Evolutionary conservation across 2,888 invertebrate species (phyloP).

Genomic region (Sclerodermus sp.): DNA sequence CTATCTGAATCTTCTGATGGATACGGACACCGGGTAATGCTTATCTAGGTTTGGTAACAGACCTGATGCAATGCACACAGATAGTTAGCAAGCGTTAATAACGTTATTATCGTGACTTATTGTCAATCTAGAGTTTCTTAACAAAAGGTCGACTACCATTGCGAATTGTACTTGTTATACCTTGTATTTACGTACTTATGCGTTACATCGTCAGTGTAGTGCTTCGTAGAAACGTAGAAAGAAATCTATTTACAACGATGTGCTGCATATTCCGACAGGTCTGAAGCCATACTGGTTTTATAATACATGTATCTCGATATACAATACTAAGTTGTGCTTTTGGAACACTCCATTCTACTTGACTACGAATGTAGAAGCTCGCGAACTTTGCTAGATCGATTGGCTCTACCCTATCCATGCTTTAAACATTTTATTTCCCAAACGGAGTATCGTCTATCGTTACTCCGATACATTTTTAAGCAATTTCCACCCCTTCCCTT

Average conservation of each 20-base stretch:
- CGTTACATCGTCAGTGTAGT: not conserved
- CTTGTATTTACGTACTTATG: not conserved
- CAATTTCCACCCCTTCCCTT: not conserved
- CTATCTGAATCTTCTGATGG: conserved; percentile 19
- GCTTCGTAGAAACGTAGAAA: conserved; percentile 1
- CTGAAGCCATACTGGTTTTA: conserved; percentile 1
- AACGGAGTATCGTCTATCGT: not conserved
- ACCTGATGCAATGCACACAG: conserved; percentile 17
- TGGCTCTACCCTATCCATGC: not conserved
- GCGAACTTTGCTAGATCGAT: not conserved
- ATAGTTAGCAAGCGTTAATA: conserved; percentile 10
- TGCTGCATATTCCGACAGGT: conserved; percentile 19
- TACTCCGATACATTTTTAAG: not conserved
- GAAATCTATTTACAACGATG: conserved; percentile 29
- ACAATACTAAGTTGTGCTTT: conserved; percentile 35
- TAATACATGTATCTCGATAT: conserved; percentile 12
- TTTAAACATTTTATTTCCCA: not conserved
- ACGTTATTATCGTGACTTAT: conserved; percentile 1
- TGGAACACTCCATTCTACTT: conserved; percentile 35
- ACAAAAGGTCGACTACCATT: not conserved
- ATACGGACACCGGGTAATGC: conserved; percentile 26
- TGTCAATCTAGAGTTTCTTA: not conserved
- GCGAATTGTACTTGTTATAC: not conserved
- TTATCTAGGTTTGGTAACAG: conserved; percentile 19
- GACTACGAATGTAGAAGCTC: conserved; percentile 35